Base-by-base conservation (phyloP, 1,140 invertebrate species). In the Drosophila arawakana region DNA sequence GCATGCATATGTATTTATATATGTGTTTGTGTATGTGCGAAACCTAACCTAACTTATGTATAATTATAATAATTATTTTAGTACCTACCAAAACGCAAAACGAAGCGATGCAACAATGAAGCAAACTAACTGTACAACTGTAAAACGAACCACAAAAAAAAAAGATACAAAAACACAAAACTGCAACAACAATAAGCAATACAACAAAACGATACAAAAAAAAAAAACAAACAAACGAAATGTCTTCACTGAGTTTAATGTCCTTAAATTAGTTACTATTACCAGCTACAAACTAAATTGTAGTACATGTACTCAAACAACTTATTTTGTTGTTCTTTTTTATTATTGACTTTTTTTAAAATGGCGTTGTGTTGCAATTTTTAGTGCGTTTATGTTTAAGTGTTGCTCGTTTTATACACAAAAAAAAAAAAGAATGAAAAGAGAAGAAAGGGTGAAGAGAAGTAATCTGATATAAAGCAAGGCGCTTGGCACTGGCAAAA, bases 221-320 rank as follows among this genome's bases (percentile, higher is more conserved):
- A 76, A 66, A 47, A 77, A 80, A 89, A 67, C 68, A 88, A 78
- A 67, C 60, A 88, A 78, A 67, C 60, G 57, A 61, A 60, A 73
- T 79, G 59, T 84, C 74, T 78, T 81, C 66, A 89, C 73, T 83
- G 67, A 76, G 80, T 80, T 30, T 88, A 81, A 67, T 81, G 57
- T 59, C 46, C 39, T 68, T 59, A 44, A 77, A 77, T 63, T 77
- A 63, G 59, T 71, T 43, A 63, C 54, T 54, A 41, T 73, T 73
- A 63, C 47, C 58, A 80, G 67, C 60, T 50, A 70, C 52, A 76
- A 59, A 57, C 46, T 66, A 71, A 68, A 54, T 30, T 55, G 41
- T 59, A 57, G 61, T 70, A 59, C 39, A 76, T 61, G 66, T 79
- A 80, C 76, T 80, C 76, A 80, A 54, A 49, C 15, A 47, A 39